Conservation (phyloP, 2,888 invertebrate species). For the Syrista parreyssii region DNA sequence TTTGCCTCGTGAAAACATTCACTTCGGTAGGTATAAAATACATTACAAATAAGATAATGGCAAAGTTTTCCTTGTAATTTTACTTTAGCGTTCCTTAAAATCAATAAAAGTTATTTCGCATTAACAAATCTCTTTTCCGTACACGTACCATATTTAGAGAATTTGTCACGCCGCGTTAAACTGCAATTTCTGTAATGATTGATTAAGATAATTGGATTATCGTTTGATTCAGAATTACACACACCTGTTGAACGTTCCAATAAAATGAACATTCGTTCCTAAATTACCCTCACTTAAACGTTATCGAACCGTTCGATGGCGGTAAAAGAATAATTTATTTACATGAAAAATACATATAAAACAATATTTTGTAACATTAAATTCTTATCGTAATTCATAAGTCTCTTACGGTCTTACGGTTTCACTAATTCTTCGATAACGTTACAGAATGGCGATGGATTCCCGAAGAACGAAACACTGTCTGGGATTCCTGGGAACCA, state of each 20-base stretch:
- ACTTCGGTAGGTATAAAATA: background rate
- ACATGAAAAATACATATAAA: background rate
- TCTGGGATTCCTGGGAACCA: constrained; percentile 12
- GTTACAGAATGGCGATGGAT: constrained; percentile 19
- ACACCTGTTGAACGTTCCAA: background rate
- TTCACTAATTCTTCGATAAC: background rate
- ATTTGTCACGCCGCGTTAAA: background rate
- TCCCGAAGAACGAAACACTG: constrained; percentile 13
- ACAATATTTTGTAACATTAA: background rate
- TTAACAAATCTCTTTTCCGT: background rate
- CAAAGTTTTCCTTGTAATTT: background rate
- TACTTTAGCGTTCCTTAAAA: background rate
- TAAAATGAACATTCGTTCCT: background rate
- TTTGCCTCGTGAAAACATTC: background rate
- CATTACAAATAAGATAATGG: background rate
- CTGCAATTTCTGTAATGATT: background rate
- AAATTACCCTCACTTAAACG: background rate
- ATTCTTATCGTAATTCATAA: background rate
- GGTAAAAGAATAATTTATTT: background rate
- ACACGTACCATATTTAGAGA: background rate
- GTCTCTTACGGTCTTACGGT: background rate
- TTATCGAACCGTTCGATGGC: background rate
- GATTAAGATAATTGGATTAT: background rate
- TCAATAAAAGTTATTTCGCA: background rate
- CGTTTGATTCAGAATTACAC: background rate